Percentiles rank a stretch among this genome's conserved stretches.
These are phyloP conservation scores for Ellobium chinense DNA, from an alignment of 2,888 invertebrate genomes.

Conservation along the genomic window DNA sequence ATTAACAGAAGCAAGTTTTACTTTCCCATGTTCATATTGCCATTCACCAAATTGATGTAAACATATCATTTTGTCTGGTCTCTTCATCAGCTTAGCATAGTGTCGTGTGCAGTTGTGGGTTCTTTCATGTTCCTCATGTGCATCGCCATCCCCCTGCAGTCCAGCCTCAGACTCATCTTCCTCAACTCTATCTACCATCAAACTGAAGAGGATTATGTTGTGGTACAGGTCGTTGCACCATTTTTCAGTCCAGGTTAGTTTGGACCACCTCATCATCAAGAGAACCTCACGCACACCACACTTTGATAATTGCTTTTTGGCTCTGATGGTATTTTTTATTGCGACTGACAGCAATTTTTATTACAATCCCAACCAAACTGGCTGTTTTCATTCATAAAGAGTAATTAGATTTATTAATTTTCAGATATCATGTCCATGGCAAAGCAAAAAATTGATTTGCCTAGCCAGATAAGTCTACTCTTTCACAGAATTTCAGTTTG, in stretches of 20 bases:
- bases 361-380: no score
- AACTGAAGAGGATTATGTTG: slow-evolving; percentile 79
- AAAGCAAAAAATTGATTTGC: no score
- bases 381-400: no score
- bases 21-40: neutral
- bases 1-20: neutral
- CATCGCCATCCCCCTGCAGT: slow-evolving; percentile 84
- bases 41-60: neutral
- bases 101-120: slow-evolving; percentile 84
- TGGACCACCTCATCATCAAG: no score
- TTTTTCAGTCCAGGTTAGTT: slow-evolving; percentile 59
- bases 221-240: slow-evolving; percentile 56
- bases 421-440: no score
- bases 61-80: slow-evolving; percentile 48
- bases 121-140: slow-evolving; percentile 83
- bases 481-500: no score
- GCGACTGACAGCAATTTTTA: no score
- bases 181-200: slow-evolving; percentile 85
- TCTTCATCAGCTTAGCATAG: slow-evolving; percentile 83
- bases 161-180: slow-evolving; percentile 85
- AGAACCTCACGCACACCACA: no score
- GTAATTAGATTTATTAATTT: no score
- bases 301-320: no score
- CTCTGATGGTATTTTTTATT: no score
- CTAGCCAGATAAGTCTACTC: no score